phyloP scores from a whole-genome alignment of 2,888 invertebrate species.

The Drosophila ezoana region DNA sequence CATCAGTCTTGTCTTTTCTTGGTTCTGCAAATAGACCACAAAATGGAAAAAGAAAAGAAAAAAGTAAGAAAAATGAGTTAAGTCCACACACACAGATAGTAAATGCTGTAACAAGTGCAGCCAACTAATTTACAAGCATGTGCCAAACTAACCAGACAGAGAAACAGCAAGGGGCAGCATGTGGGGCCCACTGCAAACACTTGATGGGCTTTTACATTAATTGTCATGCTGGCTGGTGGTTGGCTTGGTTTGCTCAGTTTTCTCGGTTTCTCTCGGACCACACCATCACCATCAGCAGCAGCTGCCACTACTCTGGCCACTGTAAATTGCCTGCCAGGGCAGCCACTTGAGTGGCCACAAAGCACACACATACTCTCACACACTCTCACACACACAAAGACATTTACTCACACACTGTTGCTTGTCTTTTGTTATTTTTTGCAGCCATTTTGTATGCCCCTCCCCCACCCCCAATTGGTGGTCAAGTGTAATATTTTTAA shows the following conservation, averaged over 20 bases:
- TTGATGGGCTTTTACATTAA: slow-evolving; percentile 78
- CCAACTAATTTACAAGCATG: slow-evolving; percentile 53
- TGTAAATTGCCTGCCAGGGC: slow-evolving; percentile 59
- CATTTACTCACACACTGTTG: slow-evolving; percentile 11
- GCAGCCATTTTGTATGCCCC: background rate
- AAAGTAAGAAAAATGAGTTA: slow-evolving; percentile 17
- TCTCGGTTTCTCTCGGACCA: slow-evolving; percentile 39
- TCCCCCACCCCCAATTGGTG: slow-evolving; percentile 25
- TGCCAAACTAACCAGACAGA: slow-evolving; percentile 31
- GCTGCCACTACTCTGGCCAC: slow-evolving; percentile 50
- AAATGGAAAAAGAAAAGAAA: slow-evolving; percentile 12
- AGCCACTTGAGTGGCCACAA: slow-evolving; percentile 73
- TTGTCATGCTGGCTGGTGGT: slow-evolving; percentile 64
- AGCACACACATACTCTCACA: slow-evolving; percentile 40
- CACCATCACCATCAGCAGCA: slow-evolving; percentile 29
- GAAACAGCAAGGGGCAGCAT: background rate
- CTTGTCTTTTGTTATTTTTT: slow-evolving; percentile 26
- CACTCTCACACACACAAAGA: slow-evolving; percentile 18
- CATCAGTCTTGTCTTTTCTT: slow-evolving; percentile 96
- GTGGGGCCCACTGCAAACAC: slow-evolving; percentile 39
- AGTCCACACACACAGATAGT: slow-evolving; percentile 13
- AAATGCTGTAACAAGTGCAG: slow-evolving; percentile 35
- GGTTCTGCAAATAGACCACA: slow-evolving; percentile 88
- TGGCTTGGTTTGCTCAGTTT: slow-evolving; percentile 34
- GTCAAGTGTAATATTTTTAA: slow-evolving; percentile 73